A percentile compares a stretch with the other conserved stretches of the same genome.
These are phyloP conservation scores for Peromyscus nudipes DNA, from an alignment of 2,797 vertebrate species.

Conservation along the genomic window DNA sequence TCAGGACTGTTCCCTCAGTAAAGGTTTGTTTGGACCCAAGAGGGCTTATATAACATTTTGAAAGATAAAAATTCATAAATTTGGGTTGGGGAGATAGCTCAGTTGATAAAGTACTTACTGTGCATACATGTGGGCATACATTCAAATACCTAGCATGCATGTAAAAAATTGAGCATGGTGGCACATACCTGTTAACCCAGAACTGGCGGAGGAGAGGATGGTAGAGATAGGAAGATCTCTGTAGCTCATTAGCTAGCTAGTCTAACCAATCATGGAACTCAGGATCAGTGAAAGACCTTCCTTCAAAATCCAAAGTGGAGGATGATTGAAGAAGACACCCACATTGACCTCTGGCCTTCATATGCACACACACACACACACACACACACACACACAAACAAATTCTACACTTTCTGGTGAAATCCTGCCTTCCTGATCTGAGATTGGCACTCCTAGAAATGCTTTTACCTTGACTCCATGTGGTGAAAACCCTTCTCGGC, in stretches of 20 bases:
- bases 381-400: background rate
- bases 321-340: background rate
- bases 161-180: background rate
- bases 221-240: background rate
- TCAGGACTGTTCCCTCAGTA: background rate
- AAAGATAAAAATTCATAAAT: constrained; percentile 33
- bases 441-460: constrained; percentile 77
- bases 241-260: background rate
- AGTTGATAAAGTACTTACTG: background rate
- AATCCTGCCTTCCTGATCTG: constrained; percentile 71
- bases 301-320: background rate
- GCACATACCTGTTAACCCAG: background rate
- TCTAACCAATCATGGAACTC: no score
- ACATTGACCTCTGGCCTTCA: background rate
- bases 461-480: constrained; percentile 69
- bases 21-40: background rate
- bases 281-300: background rate
- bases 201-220: background rate
- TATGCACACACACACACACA: background rate
- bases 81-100: background rate
- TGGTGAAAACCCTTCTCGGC: constrained; percentile 79
- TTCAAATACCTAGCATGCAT: background rate
- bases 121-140: background rate
- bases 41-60: background rate
- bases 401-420: constrained; percentile 68